Evolutionary conservation across 1,140 invertebrate species (phyloP).

Genomic region (Akabosia matsudoensis): DNA sequence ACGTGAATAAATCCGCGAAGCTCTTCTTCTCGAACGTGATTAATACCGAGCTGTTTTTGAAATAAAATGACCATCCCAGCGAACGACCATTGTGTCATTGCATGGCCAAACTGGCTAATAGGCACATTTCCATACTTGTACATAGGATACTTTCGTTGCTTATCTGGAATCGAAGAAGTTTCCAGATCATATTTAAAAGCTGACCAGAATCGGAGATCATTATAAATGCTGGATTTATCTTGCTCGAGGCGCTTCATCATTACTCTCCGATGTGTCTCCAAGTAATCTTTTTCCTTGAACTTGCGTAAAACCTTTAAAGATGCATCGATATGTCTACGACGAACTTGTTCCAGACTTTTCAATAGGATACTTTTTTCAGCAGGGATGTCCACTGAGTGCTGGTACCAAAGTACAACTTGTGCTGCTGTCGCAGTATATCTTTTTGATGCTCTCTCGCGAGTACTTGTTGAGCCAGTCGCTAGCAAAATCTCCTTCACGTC

Average conservation of each 20-base stretch:
- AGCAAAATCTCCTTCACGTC: slow-evolving; percentile 2
- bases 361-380: not conserved
- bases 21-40: slow-evolving; percentile 44
- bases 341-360: slow-evolving; percentile 9
- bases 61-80: slow-evolving; percentile 51
- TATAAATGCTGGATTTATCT: not conserved
- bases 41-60: slow-evolving; percentile 49
- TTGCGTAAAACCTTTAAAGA: not conserved
- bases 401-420: slow-evolving; percentile 26
- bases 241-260: not conserved
- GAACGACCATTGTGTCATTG: slow-evolving; percentile 52
- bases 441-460: not conserved
- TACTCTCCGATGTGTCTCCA: not conserved
- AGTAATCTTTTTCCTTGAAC: not conserved
- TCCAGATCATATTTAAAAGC: not conserved
- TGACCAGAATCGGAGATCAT: not conserved
- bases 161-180: not conserved
- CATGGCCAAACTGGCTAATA: slow-evolving; percentile 52
- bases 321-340: not conserved
- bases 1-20: slow-evolving; percentile 51
- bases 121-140: not conserved
- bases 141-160: not conserved
- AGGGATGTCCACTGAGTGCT: not conserved
- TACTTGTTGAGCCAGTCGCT: not conserved
- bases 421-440: slow-evolving; percentile 10